Conservation (phyloP, 2,797 vertebrate genomes). For the Tiaroga cobitis region DNA sequence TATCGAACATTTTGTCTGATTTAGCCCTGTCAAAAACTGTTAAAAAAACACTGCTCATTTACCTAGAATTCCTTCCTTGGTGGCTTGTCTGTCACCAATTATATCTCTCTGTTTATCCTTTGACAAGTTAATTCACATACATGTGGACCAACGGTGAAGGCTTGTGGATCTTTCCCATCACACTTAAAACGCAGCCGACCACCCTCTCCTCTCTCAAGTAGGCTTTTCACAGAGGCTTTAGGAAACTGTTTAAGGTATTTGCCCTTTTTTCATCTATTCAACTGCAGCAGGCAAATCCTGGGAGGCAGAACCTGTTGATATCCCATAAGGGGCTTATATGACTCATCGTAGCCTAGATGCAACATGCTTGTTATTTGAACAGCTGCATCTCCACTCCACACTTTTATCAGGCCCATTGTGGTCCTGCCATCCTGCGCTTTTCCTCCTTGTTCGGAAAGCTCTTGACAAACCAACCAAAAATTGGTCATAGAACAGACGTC, state of each 20-base stretch:
- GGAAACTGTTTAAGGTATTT: constrained; percentile 64
- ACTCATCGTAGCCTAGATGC: constrained; percentile 59
- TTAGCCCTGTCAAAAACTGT: constrained; percentile 48
- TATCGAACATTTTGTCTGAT: constrained; percentile 40
- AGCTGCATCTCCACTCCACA: constrained; percentile 61
- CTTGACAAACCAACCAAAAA: constrained; percentile 47
- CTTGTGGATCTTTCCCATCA: constrained; percentile 65
- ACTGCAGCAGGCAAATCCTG: constrained; percentile 60
- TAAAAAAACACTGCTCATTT: constrained; percentile 34
- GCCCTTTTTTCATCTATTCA: constrained; percentile 62
- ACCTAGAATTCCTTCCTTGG: constrained; percentile 55
- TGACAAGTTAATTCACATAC: constrained; percentile 66
- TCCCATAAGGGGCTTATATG: constrained; percentile 61
- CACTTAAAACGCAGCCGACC: constrained; percentile 59
- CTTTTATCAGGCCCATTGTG: constrained; percentile 60
- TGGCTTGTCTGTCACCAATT: constrained; percentile 61
- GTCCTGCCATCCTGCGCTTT: constrained; percentile 55
- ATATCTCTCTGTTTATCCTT: constrained; percentile 60
- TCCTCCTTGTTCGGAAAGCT: constrained; percentile 40
- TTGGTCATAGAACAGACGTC: constrained; percentile 19
- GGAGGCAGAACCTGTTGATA: constrained; percentile 62
- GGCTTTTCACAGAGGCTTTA: constrained; percentile 64
- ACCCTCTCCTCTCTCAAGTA: constrained; percentile 61
- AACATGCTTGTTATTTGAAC: constrained; percentile 62
- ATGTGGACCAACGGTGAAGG: constrained; percentile 57